phyloP scores from a whole-genome alignment of 23 tunicate species.

The Ascidia mentula region DNA sequence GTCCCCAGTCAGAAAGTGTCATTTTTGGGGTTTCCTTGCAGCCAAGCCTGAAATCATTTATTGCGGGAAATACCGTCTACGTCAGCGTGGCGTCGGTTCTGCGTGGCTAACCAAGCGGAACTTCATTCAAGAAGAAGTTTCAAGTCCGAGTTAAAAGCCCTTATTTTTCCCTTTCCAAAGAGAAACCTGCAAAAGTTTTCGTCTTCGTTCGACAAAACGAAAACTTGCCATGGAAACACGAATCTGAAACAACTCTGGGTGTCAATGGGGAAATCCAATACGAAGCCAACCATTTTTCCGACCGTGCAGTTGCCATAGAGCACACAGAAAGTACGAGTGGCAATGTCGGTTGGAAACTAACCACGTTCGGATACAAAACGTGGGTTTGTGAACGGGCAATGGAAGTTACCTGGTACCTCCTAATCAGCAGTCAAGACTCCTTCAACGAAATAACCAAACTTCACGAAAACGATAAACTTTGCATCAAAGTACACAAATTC shows the following conservation, averaged over 20 bases:
- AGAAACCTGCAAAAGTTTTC: background rate
- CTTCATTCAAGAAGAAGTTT: background rate
- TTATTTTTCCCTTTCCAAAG: background rate
- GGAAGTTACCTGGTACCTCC: background rate
- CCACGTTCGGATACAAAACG: background rate
- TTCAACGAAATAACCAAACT: background rate
- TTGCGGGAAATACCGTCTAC: background rate
- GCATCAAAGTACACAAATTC: background rate
- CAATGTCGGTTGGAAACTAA: background rate
- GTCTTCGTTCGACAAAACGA: background rate
- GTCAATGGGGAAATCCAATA: background rate
- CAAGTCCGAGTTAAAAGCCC: background rate
- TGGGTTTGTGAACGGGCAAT: background rate
- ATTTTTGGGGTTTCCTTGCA: background rate
- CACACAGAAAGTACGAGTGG: background rate
- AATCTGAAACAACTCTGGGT: background rate
- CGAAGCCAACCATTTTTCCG: background rate
- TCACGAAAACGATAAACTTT: background rate
- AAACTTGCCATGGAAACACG: background rate
- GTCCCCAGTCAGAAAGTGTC: background rate
- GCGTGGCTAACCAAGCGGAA: background rate
- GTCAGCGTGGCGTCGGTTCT: background rate
- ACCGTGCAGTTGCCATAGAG: background rate
- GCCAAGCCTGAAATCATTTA: background rate
- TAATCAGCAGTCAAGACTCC: background rate